A percentile compares a stretch with the other conserved stretches of the same genome.
These are phyloP conservation scores for Tamias sibiricus DNA, from an alignment of 2,113 vertebrate species.

Conservation along the genomic window DNA sequence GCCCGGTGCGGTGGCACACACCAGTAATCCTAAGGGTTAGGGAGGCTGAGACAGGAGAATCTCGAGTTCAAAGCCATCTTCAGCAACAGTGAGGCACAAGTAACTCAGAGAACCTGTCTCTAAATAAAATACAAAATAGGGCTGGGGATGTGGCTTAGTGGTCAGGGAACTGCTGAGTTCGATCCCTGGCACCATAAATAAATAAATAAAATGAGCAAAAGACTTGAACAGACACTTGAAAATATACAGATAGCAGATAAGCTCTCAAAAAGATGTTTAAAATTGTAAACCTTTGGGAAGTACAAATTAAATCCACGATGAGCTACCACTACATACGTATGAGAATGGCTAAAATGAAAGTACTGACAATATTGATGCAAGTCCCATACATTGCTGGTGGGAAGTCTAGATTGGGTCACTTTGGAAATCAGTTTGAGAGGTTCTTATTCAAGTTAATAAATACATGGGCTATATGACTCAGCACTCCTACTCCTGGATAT, in stretches of 20 bases:
- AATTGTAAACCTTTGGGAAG: background rate
- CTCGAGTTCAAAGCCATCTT: too few relatives aligned
- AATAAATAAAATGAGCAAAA: background rate
- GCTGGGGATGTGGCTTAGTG: too few relatives aligned
- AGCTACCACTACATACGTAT: background rate
- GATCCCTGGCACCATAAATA: too few relatives aligned
- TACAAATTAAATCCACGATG: background rate
- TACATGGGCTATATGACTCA: background rate
- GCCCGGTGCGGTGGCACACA: too few relatives aligned
- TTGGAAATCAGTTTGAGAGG: background rate
- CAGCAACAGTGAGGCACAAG: too few relatives aligned
- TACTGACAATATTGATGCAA: background rate
- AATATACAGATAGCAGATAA: background rate
- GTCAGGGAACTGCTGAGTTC: too few relatives aligned
- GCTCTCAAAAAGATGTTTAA: background rate
- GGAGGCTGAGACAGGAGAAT: too few relatives aligned
- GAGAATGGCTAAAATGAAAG: background rate
- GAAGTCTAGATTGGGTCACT: background rate
- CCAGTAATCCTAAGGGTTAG: too few relatives aligned
- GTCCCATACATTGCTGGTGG: background rate
- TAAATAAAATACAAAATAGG: too few relatives aligned
- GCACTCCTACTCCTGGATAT: background rate
- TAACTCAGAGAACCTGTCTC: too few relatives aligned
- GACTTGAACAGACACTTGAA: background rate
- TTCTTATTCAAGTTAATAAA: background rate